phyloP scores from a whole-genome alignment of 1,140 invertebrate genomes.

The Dendroctonus ponderosae region DNA sequence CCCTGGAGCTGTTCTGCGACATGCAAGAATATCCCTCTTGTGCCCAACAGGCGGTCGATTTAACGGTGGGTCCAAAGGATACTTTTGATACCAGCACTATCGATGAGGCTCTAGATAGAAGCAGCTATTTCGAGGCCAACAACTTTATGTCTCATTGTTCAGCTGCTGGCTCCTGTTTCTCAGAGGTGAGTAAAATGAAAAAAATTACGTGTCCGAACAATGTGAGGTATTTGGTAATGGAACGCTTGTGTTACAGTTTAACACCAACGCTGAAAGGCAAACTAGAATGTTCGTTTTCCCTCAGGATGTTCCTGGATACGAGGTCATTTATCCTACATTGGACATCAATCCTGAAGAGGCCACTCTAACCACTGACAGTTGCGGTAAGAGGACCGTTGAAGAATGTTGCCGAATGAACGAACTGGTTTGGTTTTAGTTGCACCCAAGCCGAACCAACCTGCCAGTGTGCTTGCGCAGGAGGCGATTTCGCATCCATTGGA shows the following conservation, averaged over 20 bases:
- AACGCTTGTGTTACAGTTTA: not conserved
- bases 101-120: not conserved
- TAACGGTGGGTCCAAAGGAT: slow-evolving; percentile 4
- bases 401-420: too few species aligned
- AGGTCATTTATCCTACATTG: slow-evolving; percentile 36
- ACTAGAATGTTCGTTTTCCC: slow-evolving; percentile 46
- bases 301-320: slow-evolving; percentile 43
- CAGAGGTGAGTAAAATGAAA: slow-evolving; percentile 15
- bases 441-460: not conserved
- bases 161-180: slow-evolving; percentile 35
- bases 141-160: slow-evolving; percentile 37
- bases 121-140: slow-evolving; percentile 19
- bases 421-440: not conserved
- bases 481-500: not conserved
- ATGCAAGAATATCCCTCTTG: too few species aligned
- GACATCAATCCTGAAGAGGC: slow-evolving; percentile 1
- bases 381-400: not conserved
- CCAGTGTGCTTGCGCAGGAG: too few species aligned
- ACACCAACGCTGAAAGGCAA: slow-evolving; percentile 13
- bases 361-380: slow-evolving; percentile 8
- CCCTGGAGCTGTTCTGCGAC: too few species aligned
- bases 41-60: slow-evolving; percentile 10
- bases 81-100: not conserved
- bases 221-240: too few species aligned
- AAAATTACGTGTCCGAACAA: too few species aligned